These are phyloP conservation scores for Oreotrochilus melanogaster DNA, from an alignment of 2,113 vertebrate genomes.

Conservation along the genomic window DNA sequence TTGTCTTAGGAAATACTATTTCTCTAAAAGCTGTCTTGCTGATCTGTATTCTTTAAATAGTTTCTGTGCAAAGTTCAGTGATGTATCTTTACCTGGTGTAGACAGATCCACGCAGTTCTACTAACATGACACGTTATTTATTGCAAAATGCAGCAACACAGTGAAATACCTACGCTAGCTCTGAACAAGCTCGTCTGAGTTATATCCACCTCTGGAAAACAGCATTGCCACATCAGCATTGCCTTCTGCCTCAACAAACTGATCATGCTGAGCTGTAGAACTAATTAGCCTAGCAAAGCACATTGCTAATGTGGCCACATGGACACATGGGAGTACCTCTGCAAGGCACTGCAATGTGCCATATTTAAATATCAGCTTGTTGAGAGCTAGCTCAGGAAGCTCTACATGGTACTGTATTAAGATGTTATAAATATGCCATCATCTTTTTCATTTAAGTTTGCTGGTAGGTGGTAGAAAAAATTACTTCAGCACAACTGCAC, in stretches of 20 bases:
- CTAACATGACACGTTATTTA: neutral
- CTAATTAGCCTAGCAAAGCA: neutral
- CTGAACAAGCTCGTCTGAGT: neutral
- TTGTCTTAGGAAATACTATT: neutral
- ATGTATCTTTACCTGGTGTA: neutral
- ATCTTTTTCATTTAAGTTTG: conserved; percentile 35
- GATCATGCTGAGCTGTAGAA: neutral
- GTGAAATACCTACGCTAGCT: neutral
- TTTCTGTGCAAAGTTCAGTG: neutral
- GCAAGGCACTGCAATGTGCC: neutral
- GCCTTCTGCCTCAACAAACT: neutral
- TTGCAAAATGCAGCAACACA: neutral
- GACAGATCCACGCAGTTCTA: neutral
- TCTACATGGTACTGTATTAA: neutral
- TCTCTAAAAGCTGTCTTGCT: neutral
- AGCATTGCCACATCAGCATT: neutral
- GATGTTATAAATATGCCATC: conserved; percentile 42
- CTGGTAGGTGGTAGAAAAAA: conserved; percentile 52
- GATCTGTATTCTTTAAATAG: neutral
- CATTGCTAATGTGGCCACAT: neutral
- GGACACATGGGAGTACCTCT: neutral
- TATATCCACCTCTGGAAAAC: neutral
- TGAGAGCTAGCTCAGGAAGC: conserved; percentile 4
- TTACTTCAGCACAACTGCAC: neutral
- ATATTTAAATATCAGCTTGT: conserved; percentile 4